Percentiles rank a stretch among this genome's conserved stretches.
Evolutionary conservation across 2,113 vertebrate genomes (phyloP).

Genomic region (Odontophorus gujanensis): DNA sequence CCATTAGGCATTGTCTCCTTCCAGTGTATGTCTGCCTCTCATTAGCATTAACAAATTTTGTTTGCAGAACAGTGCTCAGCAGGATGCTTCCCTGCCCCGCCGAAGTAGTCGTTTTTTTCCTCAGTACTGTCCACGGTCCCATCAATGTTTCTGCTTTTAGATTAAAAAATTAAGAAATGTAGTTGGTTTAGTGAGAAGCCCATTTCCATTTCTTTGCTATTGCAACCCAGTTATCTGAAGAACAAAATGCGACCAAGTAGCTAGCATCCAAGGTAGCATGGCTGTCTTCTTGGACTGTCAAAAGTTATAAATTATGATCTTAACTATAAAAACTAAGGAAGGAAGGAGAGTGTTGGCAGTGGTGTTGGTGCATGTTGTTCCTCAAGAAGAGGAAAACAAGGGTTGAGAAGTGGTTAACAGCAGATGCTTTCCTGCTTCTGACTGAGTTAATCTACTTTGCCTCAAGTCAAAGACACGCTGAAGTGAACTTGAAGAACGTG

Average conservation of each 20-base stretch:
- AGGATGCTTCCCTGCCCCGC: background rate
- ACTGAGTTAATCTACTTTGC: background rate
- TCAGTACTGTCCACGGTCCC: background rate
- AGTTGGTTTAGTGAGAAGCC: background rate
- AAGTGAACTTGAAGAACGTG: background rate
- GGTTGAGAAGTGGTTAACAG: background rate
- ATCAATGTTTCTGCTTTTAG: background rate
- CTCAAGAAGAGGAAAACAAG: background rate
- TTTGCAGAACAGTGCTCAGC: background rate
- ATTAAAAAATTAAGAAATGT: background rate
- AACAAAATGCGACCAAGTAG: background rate
- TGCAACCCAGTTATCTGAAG: rapidly evolving
- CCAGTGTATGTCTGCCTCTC: background rate
- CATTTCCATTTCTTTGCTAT: background rate
- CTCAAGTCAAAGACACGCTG: background rate
- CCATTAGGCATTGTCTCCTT: background rate
- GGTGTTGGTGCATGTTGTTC: background rate
- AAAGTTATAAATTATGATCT: background rate
- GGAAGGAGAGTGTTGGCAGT: background rate
- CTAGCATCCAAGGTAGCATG: background rate
- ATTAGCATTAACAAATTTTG: background rate
- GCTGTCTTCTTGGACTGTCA: rapidly evolving
- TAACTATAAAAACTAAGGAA: background rate
- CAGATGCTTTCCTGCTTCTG: background rate
- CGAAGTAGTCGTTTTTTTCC: background rate